These are phyloP conservation scores for Lepidostoma basale DNA, from an alignment of 1,140 invertebrate species.

Conservation along the genomic window DNA sequence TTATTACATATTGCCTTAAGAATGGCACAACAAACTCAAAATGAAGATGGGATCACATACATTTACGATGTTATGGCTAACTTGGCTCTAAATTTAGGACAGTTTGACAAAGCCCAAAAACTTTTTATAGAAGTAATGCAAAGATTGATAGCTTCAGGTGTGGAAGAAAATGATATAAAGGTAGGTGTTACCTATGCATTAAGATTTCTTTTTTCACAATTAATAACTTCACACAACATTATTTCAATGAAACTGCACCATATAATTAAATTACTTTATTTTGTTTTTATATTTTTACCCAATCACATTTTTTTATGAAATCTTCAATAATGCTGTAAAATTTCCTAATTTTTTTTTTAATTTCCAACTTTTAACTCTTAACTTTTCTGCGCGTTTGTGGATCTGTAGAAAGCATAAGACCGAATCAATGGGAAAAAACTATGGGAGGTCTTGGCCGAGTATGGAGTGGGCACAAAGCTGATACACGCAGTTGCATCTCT, in stretches of 20 bases:
- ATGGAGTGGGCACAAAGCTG: no score
- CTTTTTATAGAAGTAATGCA: constrained; percentile 83
- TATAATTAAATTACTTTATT: neutral
- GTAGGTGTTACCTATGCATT: no score
- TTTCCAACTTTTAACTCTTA: no score
- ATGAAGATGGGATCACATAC: constrained; percentile 79
- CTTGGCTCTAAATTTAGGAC: constrained; percentile 76
- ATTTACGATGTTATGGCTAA: constrained; percentile 92
- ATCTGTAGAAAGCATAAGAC: no score
- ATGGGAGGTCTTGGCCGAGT: no score
- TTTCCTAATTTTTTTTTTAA: no score
- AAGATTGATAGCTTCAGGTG: constrained; percentile 72
- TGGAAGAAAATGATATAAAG: constrained; percentile 74
- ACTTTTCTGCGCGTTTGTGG: no score
- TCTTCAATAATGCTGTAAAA: no score
- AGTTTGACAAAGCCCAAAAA: constrained; percentile 82
- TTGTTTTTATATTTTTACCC: neutral
- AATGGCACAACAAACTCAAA: constrained; percentile 79
- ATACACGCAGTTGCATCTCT: no score
- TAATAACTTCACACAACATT: neutral
- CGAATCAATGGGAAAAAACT: no score
- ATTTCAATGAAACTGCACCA: neutral
- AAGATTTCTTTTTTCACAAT: neutral
- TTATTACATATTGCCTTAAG: constrained; percentile 82
- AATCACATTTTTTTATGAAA: neutral